Evolutionary conservation across 2,888 invertebrate genomes (phyloP), one percentile per base, ranked within the genome.

Genomic region (Cecidostiba fungosa): DNA sequence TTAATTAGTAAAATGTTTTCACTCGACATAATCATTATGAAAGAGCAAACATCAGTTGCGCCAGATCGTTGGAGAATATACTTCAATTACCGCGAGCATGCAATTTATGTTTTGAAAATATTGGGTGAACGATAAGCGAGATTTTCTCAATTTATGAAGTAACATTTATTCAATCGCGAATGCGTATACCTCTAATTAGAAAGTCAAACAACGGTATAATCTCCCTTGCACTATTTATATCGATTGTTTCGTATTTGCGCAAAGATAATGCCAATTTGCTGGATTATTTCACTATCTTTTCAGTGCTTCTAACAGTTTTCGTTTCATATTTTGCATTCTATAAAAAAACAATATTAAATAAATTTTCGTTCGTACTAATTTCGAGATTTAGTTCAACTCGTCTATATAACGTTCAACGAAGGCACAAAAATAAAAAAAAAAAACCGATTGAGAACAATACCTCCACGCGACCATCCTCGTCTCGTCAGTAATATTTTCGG

Each of bases 401-500:
- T 43, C 12, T 43, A 10, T 43, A 10, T 12, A 12, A 43, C 12
- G 12, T 43, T 43, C 12, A 12, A 2, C 43, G 43, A 43, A 43
- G 43, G 10, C 8, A 39, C 39, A 43, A 10, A 32, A 50, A 76
- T 29, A 54, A 32, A 76, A 76, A 26, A 76, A 54, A 50, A 54
- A 54, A 50, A 19, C 29, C 32, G 1, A 74, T 23, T 23, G 14
- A 74, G 26, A 6, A 19, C 26, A 59, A 59, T 59, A 59, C 23
- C 26, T 19, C 16, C 12, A 74, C n/a, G n/a, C 19, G 29, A 50
- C 12, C 32, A 29, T 29, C 32, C 36, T 47, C 29, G 3, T n/a
- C 47, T 59, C 43, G 62, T 19, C 29, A 43, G 54, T 23, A 81
- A 39, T 81, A 62, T 73, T 81, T 73, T 62, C 10, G 29, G 39